Base-by-base conservation (phyloP, 2,888 invertebrate genomes). In the Folsomia manolachei region DNA sequence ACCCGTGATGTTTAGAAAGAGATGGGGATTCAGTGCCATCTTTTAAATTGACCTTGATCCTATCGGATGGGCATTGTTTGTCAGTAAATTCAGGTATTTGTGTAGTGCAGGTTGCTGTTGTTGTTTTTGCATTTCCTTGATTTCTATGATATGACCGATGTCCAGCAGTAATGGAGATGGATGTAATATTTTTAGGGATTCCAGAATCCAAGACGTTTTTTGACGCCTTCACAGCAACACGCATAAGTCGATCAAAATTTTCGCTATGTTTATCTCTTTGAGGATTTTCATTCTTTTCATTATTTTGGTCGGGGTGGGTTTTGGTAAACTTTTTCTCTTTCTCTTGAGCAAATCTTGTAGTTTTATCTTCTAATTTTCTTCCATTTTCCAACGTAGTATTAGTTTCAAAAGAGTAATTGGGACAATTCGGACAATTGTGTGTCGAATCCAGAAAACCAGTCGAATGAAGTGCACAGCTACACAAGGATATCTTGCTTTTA, bases 181-280 rank as follows among this genome's bases (percentile, higher is more conserved):
- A 64, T 2, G 64, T 27, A 14, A 64, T n/a, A n/a, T 27, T 11
- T 64, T 26, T 7, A n/a, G 11, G n/a, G 27, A 27, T 7, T 27
- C 25, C 23, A 63, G 64, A 52, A 7, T 18, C 25, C 18, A 66
- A 2, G 9, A 60, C 26, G 25, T 68, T 68, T 39, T 56, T 53
- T 56, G 68, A 68, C 9, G 68, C 26, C 2, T 18, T n/a, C 1
- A 68, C 68, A 26, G 60, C 68, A 7, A 68, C 53, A 7, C 53
- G 7, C 68, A 68, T 68, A 1, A 68, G 25, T 25, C 21, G 26
- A 7, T 60, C 68, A n/a, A 19, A 68, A 18, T 11, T 25, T 25
- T 25, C 1, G 2, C 27, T 21, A 62, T 23, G 2, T 14, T 62
- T 62, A 24, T 19, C 18, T 23, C 14, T 24, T 11, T 7, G 9